A percentile compares a stretch with the other conserved stretches of the same genome.
Conservation (phyloP, 2,888 invertebrate species). For the Hoplodrina ambigua region DNA sequence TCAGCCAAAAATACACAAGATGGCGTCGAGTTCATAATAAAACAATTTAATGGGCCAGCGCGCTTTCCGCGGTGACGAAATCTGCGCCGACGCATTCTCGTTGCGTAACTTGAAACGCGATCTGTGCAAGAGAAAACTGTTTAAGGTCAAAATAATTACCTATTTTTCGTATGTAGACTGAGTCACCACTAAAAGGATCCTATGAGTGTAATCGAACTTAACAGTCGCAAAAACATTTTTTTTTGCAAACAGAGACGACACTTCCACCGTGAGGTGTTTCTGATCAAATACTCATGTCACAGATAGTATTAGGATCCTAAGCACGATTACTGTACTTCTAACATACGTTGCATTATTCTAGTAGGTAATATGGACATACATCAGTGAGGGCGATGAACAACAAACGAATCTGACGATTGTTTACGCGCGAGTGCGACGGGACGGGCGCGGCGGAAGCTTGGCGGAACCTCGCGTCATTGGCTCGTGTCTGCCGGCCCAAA, state of each 20-base stretch:
- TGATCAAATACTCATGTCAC: background rate
- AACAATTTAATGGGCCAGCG: constrained; percentile 91
- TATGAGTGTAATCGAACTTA: constrained; percentile 7
- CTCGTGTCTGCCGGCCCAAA: constrained; percentile 76
- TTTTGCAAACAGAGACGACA: background rate
- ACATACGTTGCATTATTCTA: constrained; percentile 36
- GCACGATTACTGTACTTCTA: background rate
- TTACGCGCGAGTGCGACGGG: constrained; percentile 81
- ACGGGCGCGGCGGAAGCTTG: constrained; percentile 84
- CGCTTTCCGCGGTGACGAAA: constrained; percentile 90
- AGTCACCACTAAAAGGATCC: constrained; percentile 58
- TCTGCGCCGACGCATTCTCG: constrained; percentile 87
- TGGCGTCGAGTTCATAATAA: constrained; percentile 90
- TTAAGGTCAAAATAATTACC: constrained; percentile 86
- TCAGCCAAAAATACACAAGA: constrained; percentile 90
- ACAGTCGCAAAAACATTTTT: constrained; percentile 3
- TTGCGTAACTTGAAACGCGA: constrained; percentile 88
- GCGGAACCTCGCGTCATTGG: constrained; percentile 89
- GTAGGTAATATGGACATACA: constrained; percentile 34
- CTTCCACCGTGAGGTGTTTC: background rate
- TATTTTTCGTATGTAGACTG: constrained; percentile 71
- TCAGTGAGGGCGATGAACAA: constrained; percentile 70
- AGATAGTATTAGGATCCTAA: background rate
- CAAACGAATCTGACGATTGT: constrained; percentile 83
- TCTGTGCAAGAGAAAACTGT: constrained; percentile 86